Evolutionary conservation across 2,113 vertebrate genomes (phyloP).

Genomic region (Bostrychus sinensis): DNA sequence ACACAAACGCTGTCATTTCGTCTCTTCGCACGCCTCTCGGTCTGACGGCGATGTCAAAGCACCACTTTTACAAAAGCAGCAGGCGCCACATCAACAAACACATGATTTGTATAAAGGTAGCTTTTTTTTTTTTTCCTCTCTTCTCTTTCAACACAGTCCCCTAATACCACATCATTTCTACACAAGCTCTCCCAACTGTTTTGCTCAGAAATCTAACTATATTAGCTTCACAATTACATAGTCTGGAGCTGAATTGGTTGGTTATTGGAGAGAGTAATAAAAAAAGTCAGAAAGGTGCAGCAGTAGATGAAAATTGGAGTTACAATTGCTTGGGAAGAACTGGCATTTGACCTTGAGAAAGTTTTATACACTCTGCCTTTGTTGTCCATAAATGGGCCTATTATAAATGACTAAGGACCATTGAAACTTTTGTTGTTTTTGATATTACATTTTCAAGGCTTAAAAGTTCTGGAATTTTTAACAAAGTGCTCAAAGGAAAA

Average conservation of each 20-base stretch:
- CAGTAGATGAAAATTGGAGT: neutral
- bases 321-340: neutral
- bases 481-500: too few relatives aligned
- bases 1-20: conserved; percentile 30
- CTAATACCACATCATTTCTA: neutral
- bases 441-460: too few relatives aligned
- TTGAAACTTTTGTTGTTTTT: too few relatives aligned
- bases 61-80: conserved; percentile 50
- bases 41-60: conserved; percentile 54
- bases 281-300: neutral
- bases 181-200: neutral
- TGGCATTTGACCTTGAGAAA: neutral
- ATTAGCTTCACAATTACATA: conserved; percentile 1
- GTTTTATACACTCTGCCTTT: too few relatives aligned
- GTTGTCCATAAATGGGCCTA: too few relatives aligned
- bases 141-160: conserved; percentile 3
- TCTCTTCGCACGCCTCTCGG: neutral
- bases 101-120: conserved; percentile 28
- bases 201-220: neutral
- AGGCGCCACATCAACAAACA: conserved; percentile 30
- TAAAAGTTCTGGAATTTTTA: too few relatives aligned
- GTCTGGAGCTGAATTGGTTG: neutral
- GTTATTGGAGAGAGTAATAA: neutral
- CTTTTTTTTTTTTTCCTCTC: neutral
- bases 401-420: too few relatives aligned